These are phyloP conservation scores for Thymelicus lineola DNA, from an alignment of 2,888 invertebrate species.

Conservation along the genomic window DNA sequence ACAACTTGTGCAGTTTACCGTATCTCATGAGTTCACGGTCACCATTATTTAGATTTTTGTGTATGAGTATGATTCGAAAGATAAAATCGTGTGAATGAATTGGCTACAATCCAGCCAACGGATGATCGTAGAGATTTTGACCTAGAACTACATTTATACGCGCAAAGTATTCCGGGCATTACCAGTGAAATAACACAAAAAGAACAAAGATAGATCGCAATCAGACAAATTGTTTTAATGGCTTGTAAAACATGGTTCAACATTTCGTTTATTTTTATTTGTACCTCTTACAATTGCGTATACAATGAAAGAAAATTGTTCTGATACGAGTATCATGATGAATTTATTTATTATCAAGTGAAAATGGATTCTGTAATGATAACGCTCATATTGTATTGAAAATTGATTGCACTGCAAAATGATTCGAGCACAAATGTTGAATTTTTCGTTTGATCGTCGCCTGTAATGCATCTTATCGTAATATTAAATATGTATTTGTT, in stretches of 20 bases:
- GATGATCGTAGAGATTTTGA: conserved; percentile 62
- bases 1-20: no score
- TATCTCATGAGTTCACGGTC: background rate
- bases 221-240: background rate
- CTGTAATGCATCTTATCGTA: no score
- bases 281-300: no score
- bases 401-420: no score
- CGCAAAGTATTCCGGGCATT: conserved; percentile 42
- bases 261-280: conserved; percentile 6
- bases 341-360: no score
- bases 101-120: conserved; percentile 62
- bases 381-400: no score
- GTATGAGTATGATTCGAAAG: conserved; percentile 18
- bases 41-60: background rate
- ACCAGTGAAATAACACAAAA: conserved; percentile 26
- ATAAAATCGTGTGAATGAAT: conserved; percentile 40
- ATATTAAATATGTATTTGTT: no score
- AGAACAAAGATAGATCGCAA: conserved; percentile 7
- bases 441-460: no score
- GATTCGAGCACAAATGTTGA: no score
- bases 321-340: no score
- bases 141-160: conserved; percentile 68
- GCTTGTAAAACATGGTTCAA: conserved; percentile 7
- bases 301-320: no score
- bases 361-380: no score